Evolutionary conservation across 2,797 vertebrate species (phyloP), one percentile per base, ranked within the genome.

Genomic region (Dipus sagitta): DNA sequence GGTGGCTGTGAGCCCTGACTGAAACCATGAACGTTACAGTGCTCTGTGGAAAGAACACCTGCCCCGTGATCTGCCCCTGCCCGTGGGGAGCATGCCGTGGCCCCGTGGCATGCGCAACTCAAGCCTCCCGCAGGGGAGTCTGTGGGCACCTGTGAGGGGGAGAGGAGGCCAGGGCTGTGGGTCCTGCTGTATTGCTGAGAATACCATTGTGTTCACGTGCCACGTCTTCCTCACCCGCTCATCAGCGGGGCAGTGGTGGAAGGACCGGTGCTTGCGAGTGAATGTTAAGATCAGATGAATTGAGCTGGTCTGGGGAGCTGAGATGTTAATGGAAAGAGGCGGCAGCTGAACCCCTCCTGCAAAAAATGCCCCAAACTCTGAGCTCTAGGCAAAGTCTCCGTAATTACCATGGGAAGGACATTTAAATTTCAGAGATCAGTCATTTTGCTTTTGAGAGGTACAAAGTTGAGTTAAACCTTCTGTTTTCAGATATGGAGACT

Each of bases 401-500:
- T 96, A 96, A 96, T 94, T 97, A 89, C 92, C 91, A 74, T 54
- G 92, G 95, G 92, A 79, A 79, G 91, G 86, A 91, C 96, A 96
- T 97, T 94, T 84, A 97, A 97, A 95, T 97, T 42, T 95, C 95
- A 88, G 88, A 93, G 96, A 91, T 92, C 90, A 24, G 2, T 94
- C 47, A 78, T 88, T 97, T 65, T 91, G 94, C 96, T 97, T 97
- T 91, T 62, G 94, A 84, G 91, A 82, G 87, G 83, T 42, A 62
- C 72, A 94, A 83, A 90, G 64, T 90, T 90, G 54, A 74, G 83
- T 90, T 95, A 72, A 92, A 95, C 93, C 97, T 97, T 97, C 97
- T 97, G 91, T 97, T 97, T 97, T 95, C 90, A 83, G 92, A 90
- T 95, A 80, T 95, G 76, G 72, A 90, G 90, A 52, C 86, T 97